These are phyloP conservation scores for Enteromius afrohamiltoni DNA, from an alignment of 2,797 vertebrate genomes.

Conservation along the genomic window DNA sequence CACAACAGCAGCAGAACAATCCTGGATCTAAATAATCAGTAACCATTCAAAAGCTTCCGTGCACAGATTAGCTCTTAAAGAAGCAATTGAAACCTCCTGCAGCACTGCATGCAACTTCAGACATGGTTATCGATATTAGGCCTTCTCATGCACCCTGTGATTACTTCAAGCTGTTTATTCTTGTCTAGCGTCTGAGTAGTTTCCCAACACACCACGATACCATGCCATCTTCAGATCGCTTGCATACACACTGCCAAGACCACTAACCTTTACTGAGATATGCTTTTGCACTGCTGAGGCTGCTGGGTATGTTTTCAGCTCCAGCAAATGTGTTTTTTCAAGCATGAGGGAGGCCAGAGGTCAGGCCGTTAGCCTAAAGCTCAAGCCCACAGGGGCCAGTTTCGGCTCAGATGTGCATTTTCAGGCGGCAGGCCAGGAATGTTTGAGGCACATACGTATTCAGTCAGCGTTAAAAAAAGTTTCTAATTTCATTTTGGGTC, in stretches of 20 bases:
- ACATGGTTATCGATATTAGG: constrained; percentile 8
- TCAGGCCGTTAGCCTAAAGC: constrained; percentile 57
- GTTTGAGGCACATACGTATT: constrained; percentile 53
- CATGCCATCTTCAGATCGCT: constrained; percentile 75
- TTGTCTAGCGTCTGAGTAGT: constrained; percentile 48
- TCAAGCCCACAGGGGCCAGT: constrained; percentile 46
- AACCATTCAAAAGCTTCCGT: constrained; percentile 7
- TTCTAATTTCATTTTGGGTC: constrained; percentile 47
- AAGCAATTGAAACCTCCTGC: not conserved
- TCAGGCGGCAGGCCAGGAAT: constrained; percentile 52
- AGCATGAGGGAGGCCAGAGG: constrained; percentile 55
- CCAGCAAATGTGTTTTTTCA: constrained; percentile 45
- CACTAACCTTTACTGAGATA: constrained; percentile 75
- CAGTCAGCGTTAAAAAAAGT: constrained; percentile 45
- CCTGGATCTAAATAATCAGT: not conserved
- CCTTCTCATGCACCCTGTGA: constrained; percentile 30
- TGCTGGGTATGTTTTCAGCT: constrained; percentile 63
- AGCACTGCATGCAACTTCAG: constrained; percentile 15
- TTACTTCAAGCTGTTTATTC: constrained; percentile 51
- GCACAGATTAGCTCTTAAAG: constrained; percentile 11
- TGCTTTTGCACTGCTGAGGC: constrained; percentile 68
- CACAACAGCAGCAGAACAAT: not conserved
- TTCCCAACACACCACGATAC: constrained; percentile 62
- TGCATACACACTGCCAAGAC: constrained; percentile 67
- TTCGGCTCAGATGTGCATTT: constrained; percentile 36